A percentile compares a stretch with the other conserved stretches of the same genome.
Conservation (phyloP, 2,113 vertebrate species). For the Nanorana parkeri region DNA sequence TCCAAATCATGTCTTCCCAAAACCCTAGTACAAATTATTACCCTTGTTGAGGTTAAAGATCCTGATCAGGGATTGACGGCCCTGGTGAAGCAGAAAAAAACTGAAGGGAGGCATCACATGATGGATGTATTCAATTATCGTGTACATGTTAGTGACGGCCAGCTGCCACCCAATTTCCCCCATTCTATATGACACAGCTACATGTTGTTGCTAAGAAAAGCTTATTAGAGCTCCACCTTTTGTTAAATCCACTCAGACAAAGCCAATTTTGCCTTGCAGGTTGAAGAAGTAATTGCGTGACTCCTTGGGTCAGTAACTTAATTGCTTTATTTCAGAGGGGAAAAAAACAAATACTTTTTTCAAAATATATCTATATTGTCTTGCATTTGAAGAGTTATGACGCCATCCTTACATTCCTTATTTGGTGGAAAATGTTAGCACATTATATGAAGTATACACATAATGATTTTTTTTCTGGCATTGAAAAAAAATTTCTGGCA, state of each 20-base stretch:
- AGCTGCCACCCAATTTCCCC: neutral
- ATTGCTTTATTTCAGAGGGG: neutral
- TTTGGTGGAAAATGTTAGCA: neutral
- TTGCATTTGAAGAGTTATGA: too few species aligned
- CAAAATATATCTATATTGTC: too few species aligned
- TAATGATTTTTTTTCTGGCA: too few species aligned
- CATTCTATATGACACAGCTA: neutral
- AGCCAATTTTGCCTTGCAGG: constrained; percentile 3
- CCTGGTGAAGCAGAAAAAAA: neutral
- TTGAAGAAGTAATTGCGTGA: neutral
- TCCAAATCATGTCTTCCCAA: neutral
- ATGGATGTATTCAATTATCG: constrained; percentile 27
- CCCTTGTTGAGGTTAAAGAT: constrained; percentile 18
- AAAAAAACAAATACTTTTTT: neutral
- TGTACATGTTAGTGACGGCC: constrained; percentile 20
- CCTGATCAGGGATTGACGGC: neutral
- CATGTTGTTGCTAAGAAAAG: neutral
- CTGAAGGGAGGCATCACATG: neutral
- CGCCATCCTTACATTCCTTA: neutral
- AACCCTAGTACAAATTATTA: neutral
- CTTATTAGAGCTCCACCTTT: neutral
- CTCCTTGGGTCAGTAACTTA: constrained; percentile 4
- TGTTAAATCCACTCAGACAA: neutral
- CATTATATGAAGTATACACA: too few species aligned
- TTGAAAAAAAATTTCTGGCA: too few species aligned